A percentile compares a stretch with the other conserved stretches of the same genome.
Evolutionary conservation across 2,888 invertebrate species (phyloP).

Genomic region (Drosophila austrosaltans): DNA sequence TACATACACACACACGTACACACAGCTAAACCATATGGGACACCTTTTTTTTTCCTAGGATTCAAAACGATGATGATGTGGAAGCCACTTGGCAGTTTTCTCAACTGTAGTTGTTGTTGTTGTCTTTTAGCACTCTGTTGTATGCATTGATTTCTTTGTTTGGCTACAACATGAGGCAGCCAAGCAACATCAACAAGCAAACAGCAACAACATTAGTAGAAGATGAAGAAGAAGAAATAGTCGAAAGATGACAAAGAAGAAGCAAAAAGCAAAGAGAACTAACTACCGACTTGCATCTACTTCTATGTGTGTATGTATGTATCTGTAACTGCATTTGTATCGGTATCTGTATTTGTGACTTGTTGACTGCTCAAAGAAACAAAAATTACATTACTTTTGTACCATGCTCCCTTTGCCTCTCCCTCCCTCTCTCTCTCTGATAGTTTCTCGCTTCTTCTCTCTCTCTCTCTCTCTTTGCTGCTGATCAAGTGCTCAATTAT

Average conservation of each 20-base stretch:
- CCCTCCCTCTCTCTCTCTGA: slow-evolving; percentile 16
- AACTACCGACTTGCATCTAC: slow-evolving; percentile 31
- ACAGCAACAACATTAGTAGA: neutral
- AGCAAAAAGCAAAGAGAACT: slow-evolving; percentile 6
- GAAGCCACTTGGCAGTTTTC: slow-evolving; percentile 31
- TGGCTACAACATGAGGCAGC: slow-evolving; percentile 40
- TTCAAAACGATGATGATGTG: slow-evolving; percentile 3
- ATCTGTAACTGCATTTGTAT: slow-evolving; percentile 24
- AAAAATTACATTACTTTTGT: slow-evolving; percentile 23
- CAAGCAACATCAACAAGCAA: slow-evolving; percentile 27
- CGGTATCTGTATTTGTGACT: slow-evolving; percentile 29
- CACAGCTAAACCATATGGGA: neutral
- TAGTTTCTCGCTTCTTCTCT: slow-evolving; percentile 23
- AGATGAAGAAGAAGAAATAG: neutral
- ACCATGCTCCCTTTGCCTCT: slow-evolving; percentile 1
- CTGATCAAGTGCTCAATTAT: slow-evolving; percentile 78
- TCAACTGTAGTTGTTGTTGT: slow-evolving; percentile 40
- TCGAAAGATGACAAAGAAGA: neutral
- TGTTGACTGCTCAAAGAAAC: slow-evolving; percentile 44
- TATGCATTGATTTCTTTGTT: slow-evolving; percentile 65
- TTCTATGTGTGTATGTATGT: slow-evolving; percentile 6
- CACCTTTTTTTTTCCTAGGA: slow-evolving; percentile 22
- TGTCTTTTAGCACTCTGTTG: slow-evolving; percentile 51
- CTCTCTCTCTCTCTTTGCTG: slow-evolving; percentile 28
- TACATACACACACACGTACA: slow-evolving; percentile 33